Base-by-base conservation (phyloP, 2,888 invertebrate genomes). In the Penaeus monodon region DNA sequence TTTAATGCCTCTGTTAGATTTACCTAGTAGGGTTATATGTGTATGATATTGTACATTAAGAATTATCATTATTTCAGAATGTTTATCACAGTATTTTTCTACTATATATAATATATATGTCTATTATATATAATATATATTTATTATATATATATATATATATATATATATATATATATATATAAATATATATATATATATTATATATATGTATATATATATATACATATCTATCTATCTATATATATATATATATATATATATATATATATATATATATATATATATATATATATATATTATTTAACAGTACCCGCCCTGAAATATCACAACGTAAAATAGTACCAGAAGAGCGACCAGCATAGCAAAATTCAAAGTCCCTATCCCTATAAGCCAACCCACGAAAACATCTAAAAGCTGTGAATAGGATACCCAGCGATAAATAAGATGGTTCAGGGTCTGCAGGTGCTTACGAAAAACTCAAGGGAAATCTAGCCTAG, bases 141-240 rank as follows among this genome's bases (percentile, higher is more conserved):
- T 2, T 33, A 33, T 33, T 33, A 38, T 33, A 33, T 12, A 76
- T 12, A 76, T 38, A 76, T 4, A 27, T 8, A 27, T 27, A 76
- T 38, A 76, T 27, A 76, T 76, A 74, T 74, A 74, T 29, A 74
- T 27, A 74, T 74, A 27, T 74, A 74, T 74, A 74, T 74, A 29
- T 74, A 74, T 74, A 74, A 1, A 74, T 74, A 74, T 22, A 74
- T 29, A 74, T 12, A 74, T 29, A 74, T 22, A 74, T 27, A 74
- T 38, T 74, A 74, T 27, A 74, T 74, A 74, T 74, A 74, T 29
- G 24, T 74, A 74, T 74, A 74, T 74, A 74, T 74, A 74, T 74
- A 74, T 29, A 27, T 74, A 74, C 29, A 74, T 74, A 74, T 74
- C 1, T 74, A 74, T 74, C 1, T 74, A 74, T 74, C 10, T 74